Evolutionary conservation across 2,888 invertebrate species (phyloP), one percentile per base, ranked within the genome.

Genomic region (Harpagoxenus sublaevis): DNA sequence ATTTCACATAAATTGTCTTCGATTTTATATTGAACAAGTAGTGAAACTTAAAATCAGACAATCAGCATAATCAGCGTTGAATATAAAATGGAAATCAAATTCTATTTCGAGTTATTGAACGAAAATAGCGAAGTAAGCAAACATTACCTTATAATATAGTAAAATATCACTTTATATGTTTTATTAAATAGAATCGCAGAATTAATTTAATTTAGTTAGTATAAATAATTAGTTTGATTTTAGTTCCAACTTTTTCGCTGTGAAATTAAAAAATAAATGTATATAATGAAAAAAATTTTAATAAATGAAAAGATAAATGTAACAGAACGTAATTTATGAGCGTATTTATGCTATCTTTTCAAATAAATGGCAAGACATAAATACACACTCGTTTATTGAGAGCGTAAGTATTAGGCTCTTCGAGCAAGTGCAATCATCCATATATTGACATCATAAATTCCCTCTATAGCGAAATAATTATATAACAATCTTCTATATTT

Each of bases 151-250:
- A 42, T 6, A 66, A 66, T 18, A 45, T n/a, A 39, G 15, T 35
- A 63, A 63, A 35, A 18, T 66, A 1, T 66, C 28, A 5, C 8
- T 48, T 48, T 68, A 68, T 42, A 39, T 23, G 31, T 65, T 18
- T 65, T 6, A 65, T 65, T 23, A 48, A 48, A 48, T 66, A 28
- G 4, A 65, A 39, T 48, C 2, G 48, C 5, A 48, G 18, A 65
- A 65, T 65, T 42, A 65, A 65, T 42, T 65, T 65, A 39, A 63
- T 39, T 63, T 62, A n/a, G 3, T 35, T 51, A 51, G 23, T 23
- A n/a, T 39, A 31, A 31, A 9, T 55, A 10, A 65, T 65, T 12
- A 42, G 42, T 65, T 65, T 65, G 45, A 66, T 45, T 66, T 48
- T 42, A 65, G 3, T 65, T 65, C 8, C 15, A 66, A 45, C 1